Base-by-base conservation (phyloP, 2,888 invertebrate species). In the Seladonia tumulorum region DNA sequence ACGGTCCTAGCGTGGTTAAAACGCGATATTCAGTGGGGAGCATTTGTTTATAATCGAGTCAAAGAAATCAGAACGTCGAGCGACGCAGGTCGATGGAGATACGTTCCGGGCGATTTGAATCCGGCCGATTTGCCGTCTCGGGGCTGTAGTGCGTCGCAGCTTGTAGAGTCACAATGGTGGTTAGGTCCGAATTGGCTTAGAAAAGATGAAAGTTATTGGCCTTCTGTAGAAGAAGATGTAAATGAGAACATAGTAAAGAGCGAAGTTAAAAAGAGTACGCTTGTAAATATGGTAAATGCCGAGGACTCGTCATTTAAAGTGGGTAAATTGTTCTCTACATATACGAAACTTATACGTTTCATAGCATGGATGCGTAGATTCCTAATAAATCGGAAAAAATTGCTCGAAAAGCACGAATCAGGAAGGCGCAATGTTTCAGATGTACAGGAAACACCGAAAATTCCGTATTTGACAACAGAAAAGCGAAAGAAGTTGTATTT, bases 41-140 rank as follows among this genome's bases (percentile, higher is more conserved):
- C 57, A 57, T 57, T 57, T 57, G 57, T 57, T 7, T 1, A 57
- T 22, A 57, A 57, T 57, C 22, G 57, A n/a, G 8, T 57, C 57
- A 57, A n/a, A 57, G 57, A 57, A 57, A 57, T 57, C n/a, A 22
- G 57, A 57, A 22, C 57, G 57, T 57, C 57, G n/a, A 57, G 57
- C n/a, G 57, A 5, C n/a, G n/a, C 22, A 57, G n/a, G 57, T n/a
- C 22, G 57, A 8, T 57, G 22, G 57, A 57, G 53, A 53, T 53
- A 22, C 53, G 53, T 22, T 53, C 53, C 53, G 53, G 53, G 53
- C 53, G 53, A 53, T 53, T 53, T 53, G 53, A 53, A 53, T 53
- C 53, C 53, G 7, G 53, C 53, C 53, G 22, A 53, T 53, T 22
- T 53, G 22, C 53, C 53, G 5, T 53, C 53, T 2, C 22, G 53